These are phyloP conservation scores for Drepanosiphum platanoidis DNA, from an alignment of 2,888 invertebrate genomes.

Conservation along the genomic window DNA sequence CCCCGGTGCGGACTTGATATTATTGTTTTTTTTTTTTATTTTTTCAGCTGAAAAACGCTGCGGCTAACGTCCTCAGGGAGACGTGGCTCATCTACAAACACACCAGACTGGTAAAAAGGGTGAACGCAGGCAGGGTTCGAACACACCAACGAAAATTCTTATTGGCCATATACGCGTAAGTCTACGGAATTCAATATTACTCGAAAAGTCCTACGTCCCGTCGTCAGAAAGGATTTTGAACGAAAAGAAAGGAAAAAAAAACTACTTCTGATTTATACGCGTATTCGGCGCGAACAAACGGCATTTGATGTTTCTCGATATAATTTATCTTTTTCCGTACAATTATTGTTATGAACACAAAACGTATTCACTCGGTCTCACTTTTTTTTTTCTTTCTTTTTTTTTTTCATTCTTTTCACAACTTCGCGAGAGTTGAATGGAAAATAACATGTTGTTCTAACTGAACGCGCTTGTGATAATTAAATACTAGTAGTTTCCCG, in stretches of 20 bases:
- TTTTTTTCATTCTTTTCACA: background rate
- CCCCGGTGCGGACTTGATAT: too few species aligned
- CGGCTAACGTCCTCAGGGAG: conserved; percentile 98
- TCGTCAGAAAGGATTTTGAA: background rate
- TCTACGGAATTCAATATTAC: conserved; percentile 65
- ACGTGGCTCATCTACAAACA: conserved; percentile 99
- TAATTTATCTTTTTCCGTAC: background rate
- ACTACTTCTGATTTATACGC: background rate
- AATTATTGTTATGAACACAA: background rate
- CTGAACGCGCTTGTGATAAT: background rate
- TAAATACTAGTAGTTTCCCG: conserved; percentile 12
- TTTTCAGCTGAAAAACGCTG: conserved; percentile 95
- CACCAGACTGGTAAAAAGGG: conserved; percentile 96
- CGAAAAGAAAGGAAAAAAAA: background rate
- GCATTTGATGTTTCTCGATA: background rate
- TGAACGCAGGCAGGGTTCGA: conserved; percentile 94
- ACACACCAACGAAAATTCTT: conserved; percentile 99
- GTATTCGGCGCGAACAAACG: background rate
- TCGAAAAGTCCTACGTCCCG: background rate
- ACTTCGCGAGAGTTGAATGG: background rate
- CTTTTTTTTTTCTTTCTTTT: background rate
- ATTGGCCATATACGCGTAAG: conserved; percentile 98
- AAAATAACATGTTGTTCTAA: conserved; percentile 20
- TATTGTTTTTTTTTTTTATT: conserved; percentile 16
- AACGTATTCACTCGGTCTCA: background rate